These are phyloP conservation scores for Andrena camellia DNA, from an alignment of 2,888 invertebrate species.

Conservation along the genomic window DNA sequence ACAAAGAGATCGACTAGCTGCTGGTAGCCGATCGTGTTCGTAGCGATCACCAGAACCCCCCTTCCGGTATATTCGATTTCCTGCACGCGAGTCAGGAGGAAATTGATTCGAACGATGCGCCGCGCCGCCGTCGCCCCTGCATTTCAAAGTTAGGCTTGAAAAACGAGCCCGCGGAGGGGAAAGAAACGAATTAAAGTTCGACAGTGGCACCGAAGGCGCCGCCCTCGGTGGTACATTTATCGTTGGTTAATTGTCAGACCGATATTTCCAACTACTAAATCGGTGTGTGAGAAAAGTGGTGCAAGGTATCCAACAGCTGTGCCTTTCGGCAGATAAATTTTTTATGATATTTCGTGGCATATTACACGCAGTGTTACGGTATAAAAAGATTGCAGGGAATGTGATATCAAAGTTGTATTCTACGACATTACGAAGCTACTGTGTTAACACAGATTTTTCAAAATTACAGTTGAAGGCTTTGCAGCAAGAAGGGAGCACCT, in stretches of 20 bases:
- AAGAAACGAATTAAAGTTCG: slow-evolving; percentile 18
- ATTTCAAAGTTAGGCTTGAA: slow-evolving; percentile 47
- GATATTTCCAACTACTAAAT: neutral
- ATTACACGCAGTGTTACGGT: too few species aligned
- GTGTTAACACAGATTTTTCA: too few species aligned
- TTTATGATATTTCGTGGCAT: too few species aligned
- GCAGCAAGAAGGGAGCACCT: too few species aligned
- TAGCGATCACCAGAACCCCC: slow-evolving; percentile 56
- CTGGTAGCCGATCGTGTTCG: slow-evolving; percentile 45
- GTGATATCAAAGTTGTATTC: too few species aligned
- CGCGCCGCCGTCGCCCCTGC: slow-evolving; percentile 28
- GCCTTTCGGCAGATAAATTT: too few species aligned
- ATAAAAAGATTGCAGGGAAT: too few species aligned
- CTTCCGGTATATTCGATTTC: slow-evolving; percentile 75
- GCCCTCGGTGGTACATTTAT: neutral
- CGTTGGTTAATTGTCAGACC: neutral
- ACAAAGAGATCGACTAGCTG: slow-evolving; percentile 64
- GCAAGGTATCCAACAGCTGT: neutral
- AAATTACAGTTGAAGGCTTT: too few species aligned
- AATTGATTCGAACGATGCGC: slow-evolving; percentile 71
- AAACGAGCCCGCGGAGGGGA: slow-evolving; percentile 12
- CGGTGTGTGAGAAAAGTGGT: neutral
- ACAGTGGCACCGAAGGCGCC: slow-evolving; percentile 7
- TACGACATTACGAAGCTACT: too few species aligned
- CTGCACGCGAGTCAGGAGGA: slow-evolving; percentile 71